Evolutionary conservation across 2,797 vertebrate genomes (phyloP), one percentile per base, ranked within the genome.

Genomic region (Sebastes steindachneri): DNA sequence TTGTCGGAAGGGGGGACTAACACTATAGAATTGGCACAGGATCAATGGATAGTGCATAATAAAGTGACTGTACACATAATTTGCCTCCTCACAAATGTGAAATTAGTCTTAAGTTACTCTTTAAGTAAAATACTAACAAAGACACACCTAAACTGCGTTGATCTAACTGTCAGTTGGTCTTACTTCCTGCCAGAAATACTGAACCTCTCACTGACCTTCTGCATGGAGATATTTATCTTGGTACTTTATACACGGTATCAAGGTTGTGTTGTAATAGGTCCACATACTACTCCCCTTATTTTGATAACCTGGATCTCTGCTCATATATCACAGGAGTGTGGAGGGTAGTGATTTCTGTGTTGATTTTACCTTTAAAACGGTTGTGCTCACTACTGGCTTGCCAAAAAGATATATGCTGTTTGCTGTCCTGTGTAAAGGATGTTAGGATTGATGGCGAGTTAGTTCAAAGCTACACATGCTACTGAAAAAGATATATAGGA

Each of bases 361-460:
- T 51, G 19, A 53, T 23, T 15, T 69, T 45, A 41, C 21, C 37
- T 37, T 75, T 51, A 19, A 75, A 31, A 1, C 0, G 6, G 29
- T 25, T 72, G 5, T 1, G 3, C 51, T 78, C 14, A 21, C 26
- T 1, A 19, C 19, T 51, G 6, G 17, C 53, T 65, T 69, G 17
- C 33, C 48, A 29, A 66, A 70, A 69, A 73, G 60, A 86, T 21
- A 37, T 10, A 68, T 63, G 73, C 70, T 87, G 60, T 82, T 79
- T 75, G 63, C 60, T 54, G 48, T 65, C 63, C n/a, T 59, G 33
- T 68, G 71, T 82, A 35, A 86, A 86, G 35, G 35, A 37, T 37
- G 21, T 68, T n/a, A n/a, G 14, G 9, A 60, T 2, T 73, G 25
- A 77, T 82, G 73, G 77, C 9, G 33, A 69, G 33, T 68, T 48